Percentiles rank a stretch among this genome's conserved stretches.
phyloP scores from a whole-genome alignment of 2,888 invertebrate species.

The Agapostemon virescens region DNA sequence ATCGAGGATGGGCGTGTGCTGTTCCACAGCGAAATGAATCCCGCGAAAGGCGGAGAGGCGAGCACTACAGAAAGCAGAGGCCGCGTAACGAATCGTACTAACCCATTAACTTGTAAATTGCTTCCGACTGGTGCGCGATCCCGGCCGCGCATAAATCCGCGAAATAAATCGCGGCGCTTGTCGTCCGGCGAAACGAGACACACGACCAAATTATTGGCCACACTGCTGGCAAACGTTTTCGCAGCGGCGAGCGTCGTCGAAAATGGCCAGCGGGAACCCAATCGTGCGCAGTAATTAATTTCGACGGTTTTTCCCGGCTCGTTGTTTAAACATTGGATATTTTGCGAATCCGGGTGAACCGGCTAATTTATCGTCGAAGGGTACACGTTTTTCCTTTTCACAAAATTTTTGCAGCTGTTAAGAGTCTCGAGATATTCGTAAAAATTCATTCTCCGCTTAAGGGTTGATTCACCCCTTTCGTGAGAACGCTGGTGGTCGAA shows the following conservation, averaged over 20 bases:
- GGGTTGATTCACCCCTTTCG: neutral
- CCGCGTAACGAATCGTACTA: slow-evolving; percentile 71
- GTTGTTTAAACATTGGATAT: neutral
- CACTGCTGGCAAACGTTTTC: neutral
- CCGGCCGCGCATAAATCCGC: slow-evolving; percentile 64
- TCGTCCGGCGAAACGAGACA: slow-evolving; percentile 59
- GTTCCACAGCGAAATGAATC: slow-evolving; percentile 27
- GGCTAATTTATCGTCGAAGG: neutral
- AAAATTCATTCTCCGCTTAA: neutral
- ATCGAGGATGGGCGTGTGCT: slow-evolving; percentile 39
- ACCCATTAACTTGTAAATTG: slow-evolving; percentile 81
- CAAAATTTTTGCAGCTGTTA: neutral
- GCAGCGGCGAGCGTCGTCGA: neutral
- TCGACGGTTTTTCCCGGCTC: neutral
- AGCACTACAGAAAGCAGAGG: slow-evolving; percentile 19
- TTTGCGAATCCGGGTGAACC: neutral
- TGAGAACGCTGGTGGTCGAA: accelerated
- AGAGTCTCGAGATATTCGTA: neutral
- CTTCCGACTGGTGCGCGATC: slow-evolving; percentile 76
- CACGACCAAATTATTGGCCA: slow-evolving; percentile 56
- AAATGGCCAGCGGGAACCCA: neutral
- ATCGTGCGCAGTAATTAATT: neutral
- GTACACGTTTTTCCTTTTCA: neutral
- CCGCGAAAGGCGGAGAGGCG: slow-evolving; percentile 10
- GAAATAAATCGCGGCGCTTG: slow-evolving; percentile 63